Evolutionary conservation across 2,113 vertebrate species (phyloP), one percentile per base, ranked within the genome.

Genomic region (Tricholaema leucomelas): DNA sequence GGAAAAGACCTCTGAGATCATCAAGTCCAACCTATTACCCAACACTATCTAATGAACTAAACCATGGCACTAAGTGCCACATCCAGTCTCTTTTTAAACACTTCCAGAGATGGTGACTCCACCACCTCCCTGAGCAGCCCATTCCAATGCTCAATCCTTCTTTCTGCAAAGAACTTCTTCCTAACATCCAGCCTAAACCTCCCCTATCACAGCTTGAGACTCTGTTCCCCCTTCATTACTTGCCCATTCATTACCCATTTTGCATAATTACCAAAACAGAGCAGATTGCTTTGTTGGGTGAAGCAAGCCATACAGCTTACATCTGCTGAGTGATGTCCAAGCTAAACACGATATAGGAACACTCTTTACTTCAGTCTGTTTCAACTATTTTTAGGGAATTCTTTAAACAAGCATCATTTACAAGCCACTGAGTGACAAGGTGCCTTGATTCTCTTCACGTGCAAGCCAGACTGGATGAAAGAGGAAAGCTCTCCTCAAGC

Each of bases 361-460:
- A 88, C 7, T 5, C 48, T 76, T 90, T 46, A 55, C 44, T 85
- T 88, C 58, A 77, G 56, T 21, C 20, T 63, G 33, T 79, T 93
- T 87, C 84, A 55, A 84, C 70, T 93, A 91, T 91, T 95, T 95
- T 95, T 87, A 93, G 78, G 38, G 30, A 70, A 50, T 52, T 59
- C 50, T 87, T 91, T 85, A 74, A 96, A 78, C 31, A 80, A 78
- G 77, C 36, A 88, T 54, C 90, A 90, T 88, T 95, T 63, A 72
- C 77, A 83, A 95, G 79, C 92, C 91, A 94, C 61, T 82, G 69
- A 92, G 87, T 92, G 88, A 93, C 72, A 94, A 92, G 86, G 2
- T 72, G 70, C 79, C 54, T 95, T 35, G 66, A 60, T 79, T 77
- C 28, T 78, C 70, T 73, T 85, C 8, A 0, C 50, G 58, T 65